Evolutionary conservation across 2,113 vertebrate genomes (phyloP).

Genomic region (Chaenocephalus aceratus): DNA sequence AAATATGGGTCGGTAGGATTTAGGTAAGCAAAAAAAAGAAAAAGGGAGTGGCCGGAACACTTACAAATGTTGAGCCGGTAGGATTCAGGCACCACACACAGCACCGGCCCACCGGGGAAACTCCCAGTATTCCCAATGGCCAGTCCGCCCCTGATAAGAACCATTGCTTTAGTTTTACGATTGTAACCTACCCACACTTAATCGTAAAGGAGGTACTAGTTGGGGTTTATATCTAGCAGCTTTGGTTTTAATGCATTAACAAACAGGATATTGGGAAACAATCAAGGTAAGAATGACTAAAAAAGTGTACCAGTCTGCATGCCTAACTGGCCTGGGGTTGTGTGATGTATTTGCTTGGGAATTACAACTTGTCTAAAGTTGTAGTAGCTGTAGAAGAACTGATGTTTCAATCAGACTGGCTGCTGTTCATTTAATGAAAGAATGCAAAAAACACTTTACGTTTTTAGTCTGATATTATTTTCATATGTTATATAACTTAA

Average conservation of each 20-base stretch:
- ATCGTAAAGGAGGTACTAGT: neutral
- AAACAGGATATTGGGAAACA: constrained; percentile 12
- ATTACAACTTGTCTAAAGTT: neutral
- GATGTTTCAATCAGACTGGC: too few species aligned
- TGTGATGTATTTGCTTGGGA: neutral
- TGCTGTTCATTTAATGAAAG: too few species aligned
- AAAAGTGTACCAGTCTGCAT: neutral
- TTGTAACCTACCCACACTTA: neutral
- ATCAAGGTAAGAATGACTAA: constrained; percentile 25
- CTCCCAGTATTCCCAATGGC: too few species aligned
- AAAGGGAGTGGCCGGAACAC: too few species aligned
- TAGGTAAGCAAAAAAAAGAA: too few species aligned
- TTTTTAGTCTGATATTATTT: neutral
- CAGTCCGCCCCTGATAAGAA: neutral
- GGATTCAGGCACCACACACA: too few species aligned
- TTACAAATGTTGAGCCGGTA: too few species aligned
- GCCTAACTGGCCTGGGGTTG: constrained; percentile 2
- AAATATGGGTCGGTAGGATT: too few species aligned
- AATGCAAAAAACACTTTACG: neutral
- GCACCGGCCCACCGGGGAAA: too few species aligned
- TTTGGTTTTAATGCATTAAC: constrained; percentile 2
- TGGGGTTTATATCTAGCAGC: neutral
- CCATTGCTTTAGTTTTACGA: neutral
- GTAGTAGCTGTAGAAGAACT: neutral
- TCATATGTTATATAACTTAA: neutral